phyloP scores from a whole-genome alignment of 2,797 vertebrate genomes.

The Leontocebus nigricollis region DNA sequence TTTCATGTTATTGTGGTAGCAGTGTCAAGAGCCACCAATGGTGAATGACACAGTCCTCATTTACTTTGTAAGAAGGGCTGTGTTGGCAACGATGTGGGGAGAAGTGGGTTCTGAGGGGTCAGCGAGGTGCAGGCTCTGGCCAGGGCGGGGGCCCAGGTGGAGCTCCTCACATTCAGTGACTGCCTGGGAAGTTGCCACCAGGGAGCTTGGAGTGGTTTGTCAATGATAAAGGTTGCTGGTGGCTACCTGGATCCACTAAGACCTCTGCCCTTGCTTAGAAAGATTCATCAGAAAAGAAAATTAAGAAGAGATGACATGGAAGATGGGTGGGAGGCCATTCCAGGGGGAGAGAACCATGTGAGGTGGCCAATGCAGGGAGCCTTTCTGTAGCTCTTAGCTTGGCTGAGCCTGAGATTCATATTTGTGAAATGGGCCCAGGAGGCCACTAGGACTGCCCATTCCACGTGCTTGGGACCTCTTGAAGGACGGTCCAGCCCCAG shows the following conservation, averaged over 20 bases:
- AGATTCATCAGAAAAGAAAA: background rate
- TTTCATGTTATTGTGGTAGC: fast-evolving
- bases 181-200: background rate
- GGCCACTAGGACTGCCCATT: no score
- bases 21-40: fast-evolving
- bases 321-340: background rate
- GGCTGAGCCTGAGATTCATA: background rate
- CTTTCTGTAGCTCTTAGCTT: background rate
- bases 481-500: background rate
- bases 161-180: background rate
- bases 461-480: background rate
- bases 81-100: background rate
- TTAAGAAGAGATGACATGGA: background rate
- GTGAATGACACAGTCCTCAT: no score
- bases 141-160: no score
- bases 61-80: background rate
- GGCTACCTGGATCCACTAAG: background rate
- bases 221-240: background rate
- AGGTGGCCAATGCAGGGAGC: fast-evolving
- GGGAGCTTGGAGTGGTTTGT: background rate
- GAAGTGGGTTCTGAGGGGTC: background rate
- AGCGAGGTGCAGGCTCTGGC: background rate
- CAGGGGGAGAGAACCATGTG: background rate
- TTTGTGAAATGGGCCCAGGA: background rate
- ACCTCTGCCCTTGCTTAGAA: background rate